Evolutionary conservation across 1,140 invertebrate species (phyloP).

Genomic region (Proales similis): DNA sequence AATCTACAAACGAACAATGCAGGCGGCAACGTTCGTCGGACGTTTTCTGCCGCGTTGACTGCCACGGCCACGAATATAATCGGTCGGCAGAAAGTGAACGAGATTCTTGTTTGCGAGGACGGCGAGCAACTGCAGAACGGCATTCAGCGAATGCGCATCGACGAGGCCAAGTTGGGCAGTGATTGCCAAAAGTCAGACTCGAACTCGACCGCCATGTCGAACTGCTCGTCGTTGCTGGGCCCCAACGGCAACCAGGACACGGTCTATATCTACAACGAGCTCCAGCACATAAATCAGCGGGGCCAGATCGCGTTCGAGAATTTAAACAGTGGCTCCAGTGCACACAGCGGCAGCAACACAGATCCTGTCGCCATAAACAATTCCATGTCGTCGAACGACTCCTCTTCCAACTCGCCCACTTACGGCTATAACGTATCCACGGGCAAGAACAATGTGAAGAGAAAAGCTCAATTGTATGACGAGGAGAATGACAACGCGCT

Average conservation of each 20-base stretch:
- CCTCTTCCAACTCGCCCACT: constrained; percentile 26
- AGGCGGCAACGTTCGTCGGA: background rate
- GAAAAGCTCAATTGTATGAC: too few relatives aligned
- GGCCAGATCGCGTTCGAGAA: background rate
- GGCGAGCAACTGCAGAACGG: background rate
- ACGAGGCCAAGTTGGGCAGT: background rate
- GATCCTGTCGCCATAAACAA: constrained; percentile 34
- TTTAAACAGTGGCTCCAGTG: background rate
- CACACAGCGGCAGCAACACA: constrained; percentile 12
- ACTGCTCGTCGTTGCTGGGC: constrained; percentile 30
- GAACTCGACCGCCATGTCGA: constrained; percentile 17
- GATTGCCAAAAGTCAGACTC: background rate
- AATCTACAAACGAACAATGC: background rate
- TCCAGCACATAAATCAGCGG: constrained; percentile 8
- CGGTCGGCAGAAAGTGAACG: background rate
- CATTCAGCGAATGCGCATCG: background rate
- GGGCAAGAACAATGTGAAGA: background rate
- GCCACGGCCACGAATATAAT: constrained; percentile 15
- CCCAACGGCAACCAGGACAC: constrained; percentile 10
- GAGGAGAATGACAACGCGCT: too few relatives aligned
- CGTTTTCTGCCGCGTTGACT: constrained; percentile 1
- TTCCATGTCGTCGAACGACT: constrained; percentile 14
- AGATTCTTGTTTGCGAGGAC: constrained; percentile 29
- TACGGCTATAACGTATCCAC: constrained; percentile 26
- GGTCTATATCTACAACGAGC: constrained; percentile 2